Conservation (phyloP, 2,113 vertebrate genomes). For the Lophius piscatorius region DNA sequence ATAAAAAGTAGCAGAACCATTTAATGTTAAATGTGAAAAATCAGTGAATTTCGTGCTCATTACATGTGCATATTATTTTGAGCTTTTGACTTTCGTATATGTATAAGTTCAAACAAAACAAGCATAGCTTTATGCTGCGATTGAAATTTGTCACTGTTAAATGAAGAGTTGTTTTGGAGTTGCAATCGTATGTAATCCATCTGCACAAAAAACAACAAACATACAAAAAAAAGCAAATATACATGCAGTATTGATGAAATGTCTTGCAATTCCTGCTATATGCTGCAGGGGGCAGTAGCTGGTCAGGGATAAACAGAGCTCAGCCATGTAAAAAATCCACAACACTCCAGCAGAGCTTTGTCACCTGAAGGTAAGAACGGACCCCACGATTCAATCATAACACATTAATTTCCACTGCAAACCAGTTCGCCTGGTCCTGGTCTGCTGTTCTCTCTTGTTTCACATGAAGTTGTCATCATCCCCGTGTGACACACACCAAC, state of each 20-base stretch:
- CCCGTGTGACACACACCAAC: background rate
- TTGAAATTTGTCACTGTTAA: no score
- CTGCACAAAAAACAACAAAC: background rate
- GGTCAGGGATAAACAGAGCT: conserved; percentile 36
- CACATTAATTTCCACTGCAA: conserved; percentile 38
- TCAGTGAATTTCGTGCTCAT: no score
- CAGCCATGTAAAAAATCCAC: background rate
- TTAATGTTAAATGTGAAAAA: no score
- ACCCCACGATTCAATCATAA: conserved; percentile 42
- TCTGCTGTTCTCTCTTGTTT: conserved; percentile 18
- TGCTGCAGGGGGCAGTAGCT: conserved; percentile 74
- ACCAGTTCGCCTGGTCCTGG: conserved; percentile 17
- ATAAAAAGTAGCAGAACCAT: no score
- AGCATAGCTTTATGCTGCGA: no score
- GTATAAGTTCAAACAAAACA: no score
- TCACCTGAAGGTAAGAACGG: conserved; percentile 17
- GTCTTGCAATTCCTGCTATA: background rate
- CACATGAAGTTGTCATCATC: conserved; percentile 13
- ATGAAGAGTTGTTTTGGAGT: no score
- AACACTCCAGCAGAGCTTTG: conserved; percentile 24
- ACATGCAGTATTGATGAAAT: background rate
- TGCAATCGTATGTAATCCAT: background rate
- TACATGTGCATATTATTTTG: no score
- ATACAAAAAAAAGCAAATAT: background rate
- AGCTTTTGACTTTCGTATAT: no score